Base-by-base conservation (phyloP, 2,797 vertebrate genomes). In the Acipenser ruthenus region DNA sequence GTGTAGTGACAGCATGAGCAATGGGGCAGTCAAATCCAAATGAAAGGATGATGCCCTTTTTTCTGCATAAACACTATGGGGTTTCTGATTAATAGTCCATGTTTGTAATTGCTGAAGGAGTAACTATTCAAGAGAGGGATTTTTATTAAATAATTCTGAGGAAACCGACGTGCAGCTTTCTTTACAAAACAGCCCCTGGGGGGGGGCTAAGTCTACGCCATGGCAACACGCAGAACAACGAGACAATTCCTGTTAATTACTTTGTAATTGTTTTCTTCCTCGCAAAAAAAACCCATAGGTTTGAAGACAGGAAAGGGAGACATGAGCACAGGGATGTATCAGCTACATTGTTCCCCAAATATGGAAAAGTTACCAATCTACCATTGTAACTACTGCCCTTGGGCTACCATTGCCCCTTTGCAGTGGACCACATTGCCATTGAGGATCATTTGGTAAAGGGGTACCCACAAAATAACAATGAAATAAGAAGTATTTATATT, bases 1-100 rank as follows among this genome's bases (percentile, higher is more conserved):
- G 8, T 58, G 64, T 65, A 51, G 18, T 70, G 64, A 66, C 68
- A 63, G 65, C 13, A 66, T 70, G 68, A 70, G 65, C 52, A 23
- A 66, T 66, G 47, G 63, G 59, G 49, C 23, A n/a, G 51, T 23
- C 7, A 52, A 56, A 37, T 53, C 48, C 8, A 12, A 50, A 47
- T 56, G 37, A 61, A 48, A 63, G 65, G 58, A 65, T 55, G 65
- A 67, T 37, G 62, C 50, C 49, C 10, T 55, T 60, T 63, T 55
- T 60, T 70, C 52, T 59, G 60, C 53, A 64, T 64, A 67, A 67
- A 63, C 62, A 63, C 55, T 56, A n/a, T 49, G 48, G 65, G 69
- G 60, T 6, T 8, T 7, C 52, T 67, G 69, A 70, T 63, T 64
- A 64, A 67, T 66, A 52, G 61, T 55, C 23, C 23, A n/a, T 18